A percentile compares a stretch with the other conserved stretches of the same genome.
Conservation (phyloP, 2,797 vertebrate species). For the Anolis apletophallus region DNA sequence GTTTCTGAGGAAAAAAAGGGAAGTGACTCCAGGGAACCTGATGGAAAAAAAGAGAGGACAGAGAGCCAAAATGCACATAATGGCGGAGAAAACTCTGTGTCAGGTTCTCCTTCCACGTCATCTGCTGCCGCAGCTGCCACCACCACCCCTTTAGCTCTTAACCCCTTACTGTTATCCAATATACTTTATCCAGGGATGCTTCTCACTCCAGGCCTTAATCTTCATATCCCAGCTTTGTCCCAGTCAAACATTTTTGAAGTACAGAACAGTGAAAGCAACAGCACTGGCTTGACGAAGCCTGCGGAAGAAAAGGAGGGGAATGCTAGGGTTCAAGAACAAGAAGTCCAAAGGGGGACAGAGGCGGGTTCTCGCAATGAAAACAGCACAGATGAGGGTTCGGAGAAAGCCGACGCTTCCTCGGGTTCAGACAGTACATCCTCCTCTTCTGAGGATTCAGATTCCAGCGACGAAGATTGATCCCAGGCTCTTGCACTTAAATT, state of each 20-base stretch:
- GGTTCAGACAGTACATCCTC: conserved; percentile 91
- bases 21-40: conserved; percentile 80
- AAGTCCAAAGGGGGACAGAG: conserved; percentile 85
- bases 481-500: conserved; percentile 81
- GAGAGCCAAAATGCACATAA: conserved; percentile 83
- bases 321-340: conserved; percentile 76
- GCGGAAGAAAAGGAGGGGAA: conserved; percentile 79
- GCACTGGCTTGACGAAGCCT: conserved; percentile 79
- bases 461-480: conserved; percentile 95
- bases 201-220: conserved; percentile 99
- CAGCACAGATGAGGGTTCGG: conserved; percentile 95
- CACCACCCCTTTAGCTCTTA: conserved; percentile 89
- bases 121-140: conserved; percentile 83
- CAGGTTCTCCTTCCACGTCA: conserved; percentile 84
- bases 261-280: conserved; percentile 89
- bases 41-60: conserved; percentile 94
- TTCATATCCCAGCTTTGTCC: conserved; percentile 89
- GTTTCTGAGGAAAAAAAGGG: conserved; percentile 86
- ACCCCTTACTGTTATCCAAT: conserved; percentile 96
- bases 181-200: conserved; percentile 99
- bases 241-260: conserved; percentile 82
- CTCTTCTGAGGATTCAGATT: conserved; percentile 92
- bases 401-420: conserved; percentile 92
- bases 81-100: conserved; percentile 78
- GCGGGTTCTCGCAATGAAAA: conserved; percentile 90